Conservation (phyloP, 2,113 vertebrate species). For the Crotalus viridis region DNA sequence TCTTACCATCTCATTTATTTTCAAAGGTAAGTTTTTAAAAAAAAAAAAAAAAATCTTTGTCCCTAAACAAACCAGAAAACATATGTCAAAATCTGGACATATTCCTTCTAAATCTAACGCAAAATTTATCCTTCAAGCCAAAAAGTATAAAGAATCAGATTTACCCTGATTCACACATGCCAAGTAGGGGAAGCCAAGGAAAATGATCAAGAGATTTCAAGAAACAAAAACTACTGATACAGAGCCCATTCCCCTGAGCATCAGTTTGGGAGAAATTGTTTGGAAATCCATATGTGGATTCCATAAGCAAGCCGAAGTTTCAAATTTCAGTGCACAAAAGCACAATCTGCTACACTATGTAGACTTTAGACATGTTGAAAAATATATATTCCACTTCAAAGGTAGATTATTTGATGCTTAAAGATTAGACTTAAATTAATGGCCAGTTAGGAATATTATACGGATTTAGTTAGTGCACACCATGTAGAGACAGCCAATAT, state of each 20-base stretch:
- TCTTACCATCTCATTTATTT: background rate
- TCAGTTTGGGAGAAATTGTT: background rate
- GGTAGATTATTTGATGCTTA: background rate
- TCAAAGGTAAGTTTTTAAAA: background rate
- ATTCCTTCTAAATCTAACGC: background rate
- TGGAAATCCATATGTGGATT: background rate
- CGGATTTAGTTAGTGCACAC: background rate
- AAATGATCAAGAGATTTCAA: background rate
- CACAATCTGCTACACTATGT: background rate
- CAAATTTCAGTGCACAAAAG: background rate
- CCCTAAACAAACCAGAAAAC: background rate
- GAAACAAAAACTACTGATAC: background rate
- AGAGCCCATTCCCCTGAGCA: background rate
- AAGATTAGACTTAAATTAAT: background rate
- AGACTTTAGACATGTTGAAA: background rate
- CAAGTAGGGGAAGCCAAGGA: background rate
- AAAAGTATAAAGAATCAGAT: background rate
- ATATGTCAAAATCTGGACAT: background rate
- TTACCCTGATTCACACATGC: background rate
- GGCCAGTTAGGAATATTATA: background rate
- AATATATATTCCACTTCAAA: background rate
- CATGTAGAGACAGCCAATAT: background rate
- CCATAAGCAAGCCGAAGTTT: background rate
- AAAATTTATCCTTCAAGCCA: background rate
- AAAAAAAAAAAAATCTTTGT: background rate